Evolutionary conservation across 2,888 invertebrate genomes (phyloP), one percentile per base, ranked within the genome.

Genomic region (Acleris cristana): DNA sequence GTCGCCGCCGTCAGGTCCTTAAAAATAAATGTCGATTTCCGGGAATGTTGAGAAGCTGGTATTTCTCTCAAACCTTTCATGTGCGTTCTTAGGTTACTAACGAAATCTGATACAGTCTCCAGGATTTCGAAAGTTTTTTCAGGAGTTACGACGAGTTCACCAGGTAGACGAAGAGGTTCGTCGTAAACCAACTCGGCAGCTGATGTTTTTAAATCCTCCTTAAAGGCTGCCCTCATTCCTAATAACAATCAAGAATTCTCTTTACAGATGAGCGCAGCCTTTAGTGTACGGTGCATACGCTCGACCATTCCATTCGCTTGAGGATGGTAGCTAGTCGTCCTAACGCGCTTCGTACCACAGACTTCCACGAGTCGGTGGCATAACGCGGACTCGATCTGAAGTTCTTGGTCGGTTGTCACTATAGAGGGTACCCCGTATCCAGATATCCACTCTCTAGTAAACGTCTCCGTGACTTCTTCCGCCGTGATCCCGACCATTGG

Each of bases 101-200:
- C 52, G n/a, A 70, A 70, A 61, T 56, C 62, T 6, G 54, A 21
- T 8, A 51, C 12, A 7, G 30, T 30, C 30, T 30, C 30, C 7
- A 10, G 30, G 16, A 60, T 59, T 6, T 18, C 48, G 21, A 18
- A 5, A 23, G 49, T 5, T 30, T 53, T 49, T 18, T 55, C 19
- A 26, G 64, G 44, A 21, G 64, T 16, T n/a, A 45, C 45, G 10
- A 76, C 21, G 26, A 78, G 71, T 44, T 79, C 76, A 0, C 77
- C 76, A 0, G 78, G 77, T 7, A 80, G 69, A 0, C 76, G 67
- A 2, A 77, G 71, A 0, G 75, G 70, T 54, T 75, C 73, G 0
- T 78, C 78, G 51, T 74, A 77, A 0, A 79, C 64, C 0, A 79
- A 45, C 54, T 79, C 76, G 0, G 78, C 78, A 19, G 74, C n/a